Base-by-base conservation (phyloP, 2,113 vertebrate species). In the Scartelaos histophorus region DNA sequence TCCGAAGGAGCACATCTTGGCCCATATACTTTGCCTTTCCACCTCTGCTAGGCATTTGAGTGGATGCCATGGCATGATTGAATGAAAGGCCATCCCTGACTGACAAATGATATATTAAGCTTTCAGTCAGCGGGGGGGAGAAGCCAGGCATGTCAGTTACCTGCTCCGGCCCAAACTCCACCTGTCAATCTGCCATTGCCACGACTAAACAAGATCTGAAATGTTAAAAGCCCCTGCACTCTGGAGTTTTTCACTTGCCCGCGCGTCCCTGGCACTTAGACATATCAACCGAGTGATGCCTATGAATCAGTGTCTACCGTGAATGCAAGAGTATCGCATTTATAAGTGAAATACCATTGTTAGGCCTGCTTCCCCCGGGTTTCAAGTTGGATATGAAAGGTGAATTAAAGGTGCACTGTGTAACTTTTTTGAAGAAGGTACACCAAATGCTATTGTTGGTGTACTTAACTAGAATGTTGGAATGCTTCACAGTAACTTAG, bases 71-170 rank as follows among this genome's bases (percentile, higher is more conserved):
- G 83, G 78, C 85, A 81, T 89, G 90, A 92, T 88, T 91, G 92
- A 94, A 90, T 90, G 91, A 92, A 93, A 90, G 90, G 82, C 87
- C 89, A 91, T 91, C 92, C 90, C 86, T 93, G 90, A 94, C 92
- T 92, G 92, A 93, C 91, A 93, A 93, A 92, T 93, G 87, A 93
- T 92, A 91, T 90, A 94, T 94, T 93, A 93, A 92, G 92, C 92
- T 92, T 93, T 92, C 92, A 83, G 91, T 91, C 87, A 83, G 91
- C 85, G 49, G 81, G 84, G 85, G 83, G 78, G 83, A 70, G 84
- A 74, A 82, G 86, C 80, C 82, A 87, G 89, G 82, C 85, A 92
- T 92, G 92, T 92, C 93, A 93, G 91, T 92, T 93, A 93, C 91
- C 91, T 91, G 90, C 91, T 90, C 81, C 86, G 80, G 84, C 87